Base-by-base conservation (phyloP, 2,797 vertebrate species). In the Trachurus trachurus region DNA sequence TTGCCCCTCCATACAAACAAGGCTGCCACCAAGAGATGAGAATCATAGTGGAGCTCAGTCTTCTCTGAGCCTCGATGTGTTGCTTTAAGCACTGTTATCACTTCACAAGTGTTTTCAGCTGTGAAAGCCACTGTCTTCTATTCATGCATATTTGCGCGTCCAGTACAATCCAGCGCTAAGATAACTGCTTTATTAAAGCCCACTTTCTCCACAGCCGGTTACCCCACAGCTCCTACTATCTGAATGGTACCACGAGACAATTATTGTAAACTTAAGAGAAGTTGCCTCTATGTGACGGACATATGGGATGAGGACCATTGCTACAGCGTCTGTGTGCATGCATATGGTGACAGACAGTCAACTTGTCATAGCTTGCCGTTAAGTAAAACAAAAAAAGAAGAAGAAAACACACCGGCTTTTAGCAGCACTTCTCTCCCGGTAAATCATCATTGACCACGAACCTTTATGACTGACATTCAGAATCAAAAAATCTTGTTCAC, bases 331-430 rank as follows among this genome's bases (percentile, higher is more conserved):
- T 68, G 76, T 39, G 22, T 62, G 70, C 71, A 64, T 65, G 49
- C 56, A 31, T 8, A 49, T 3, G 29, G 68, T 86, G 83, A 88
- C 92, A 73, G 76, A 64, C 83, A 67, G 67, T 44, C 63, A 93
- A 94, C 87, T 92, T 93, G 84, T 83, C 87, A 85, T 17, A 64
- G 70, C 79, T 78, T 82, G 78, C 54, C 69, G 22, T 78, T 66
- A 64, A 88, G 72, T 74, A 22, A 64, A 81, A 37, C 1, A 37
- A 37, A 37, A 37, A 37, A 1, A 37, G 6, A 34, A 34, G 6
- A 34, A 34, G 6, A 37, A 37, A 37, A 37, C 76, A n/a, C 66
- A 22, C 34, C 42, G 63, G 49, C 66, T 61, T 63, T 71, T 11
- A 15, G 44, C 10, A 2, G 6, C 70, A 66, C 57, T 77, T 57